phyloP scores from a whole-genome alignment of 2,113 vertebrate genomes.

The Vulpes vulpes region DNA sequence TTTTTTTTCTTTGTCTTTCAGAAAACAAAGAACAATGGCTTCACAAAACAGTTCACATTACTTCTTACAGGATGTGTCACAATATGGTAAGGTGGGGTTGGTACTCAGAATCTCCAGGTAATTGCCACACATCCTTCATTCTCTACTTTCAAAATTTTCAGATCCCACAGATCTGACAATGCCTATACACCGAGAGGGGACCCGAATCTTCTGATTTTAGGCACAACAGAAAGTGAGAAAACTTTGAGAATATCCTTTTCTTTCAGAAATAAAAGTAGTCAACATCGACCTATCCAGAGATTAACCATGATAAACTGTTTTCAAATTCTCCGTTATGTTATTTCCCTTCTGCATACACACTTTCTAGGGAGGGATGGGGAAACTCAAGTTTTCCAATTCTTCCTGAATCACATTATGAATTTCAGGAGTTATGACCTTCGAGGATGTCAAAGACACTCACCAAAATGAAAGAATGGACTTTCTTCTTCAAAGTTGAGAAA shows the following conservation, averaged over 20 bases:
- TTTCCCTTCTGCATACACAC: background rate
- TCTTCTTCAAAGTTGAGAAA: background rate
- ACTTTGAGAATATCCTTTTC: background rate
- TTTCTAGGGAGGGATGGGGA: background rate
- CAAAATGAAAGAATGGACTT: constrained; percentile 14
- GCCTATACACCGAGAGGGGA: background rate
- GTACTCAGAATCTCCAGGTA: background rate
- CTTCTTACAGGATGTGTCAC: background rate
- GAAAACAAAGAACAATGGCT: background rate
- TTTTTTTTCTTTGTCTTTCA: background rate
- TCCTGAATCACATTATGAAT: background rate
- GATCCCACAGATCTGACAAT: background rate
- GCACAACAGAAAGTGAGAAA: background rate
- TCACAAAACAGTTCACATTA: background rate
- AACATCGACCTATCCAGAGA: background rate
- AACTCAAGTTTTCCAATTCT: background rate
- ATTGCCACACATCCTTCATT: background rate
- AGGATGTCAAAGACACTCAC: background rate
- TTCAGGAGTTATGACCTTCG: background rate
- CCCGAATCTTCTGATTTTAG: background rate
- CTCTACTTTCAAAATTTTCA: background rate
- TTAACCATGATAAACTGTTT: background rate
- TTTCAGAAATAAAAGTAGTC: constrained; percentile 48
- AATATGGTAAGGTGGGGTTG: background rate
- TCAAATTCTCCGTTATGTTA: background rate